phyloP scores from a whole-genome alignment of 1,140 invertebrate genomes.

The Chionoecetes opilio region DNA sequence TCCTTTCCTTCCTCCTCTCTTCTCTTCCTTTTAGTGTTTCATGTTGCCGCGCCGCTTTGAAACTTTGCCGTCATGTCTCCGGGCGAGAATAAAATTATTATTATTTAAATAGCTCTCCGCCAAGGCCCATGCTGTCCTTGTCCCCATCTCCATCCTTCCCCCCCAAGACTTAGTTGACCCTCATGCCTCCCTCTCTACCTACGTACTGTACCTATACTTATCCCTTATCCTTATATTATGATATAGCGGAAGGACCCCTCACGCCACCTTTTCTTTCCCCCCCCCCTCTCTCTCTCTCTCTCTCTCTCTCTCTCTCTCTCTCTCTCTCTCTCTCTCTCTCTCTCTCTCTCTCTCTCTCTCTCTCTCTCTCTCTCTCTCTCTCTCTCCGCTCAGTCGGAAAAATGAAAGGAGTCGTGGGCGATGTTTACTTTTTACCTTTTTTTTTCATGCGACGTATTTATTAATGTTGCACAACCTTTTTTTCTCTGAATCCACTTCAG shows the following conservation, averaged over 20 bases:
- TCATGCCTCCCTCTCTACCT: background rate
- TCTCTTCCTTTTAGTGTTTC: background rate
- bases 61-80: too few relatives aligned
- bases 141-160: background rate
- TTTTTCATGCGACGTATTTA: too few relatives aligned
- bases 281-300: constrained; percentile 28
- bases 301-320: background rate
- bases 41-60: background rate
- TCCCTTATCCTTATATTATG: background rate
- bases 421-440: background rate
- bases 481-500: too few relatives aligned
- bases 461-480: too few relatives aligned
- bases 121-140: background rate
- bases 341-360: constrained; percentile 32
- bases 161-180: background rate
- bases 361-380: constrained; percentile 58
- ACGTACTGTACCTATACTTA: background rate
- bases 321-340: constrained; percentile 43
- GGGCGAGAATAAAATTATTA: too few relatives aligned
- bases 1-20: background rate
- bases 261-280: background rate
- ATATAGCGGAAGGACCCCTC: background rate
- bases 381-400: background rate
- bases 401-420: background rate
- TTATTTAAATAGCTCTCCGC: background rate